phyloP scores from a whole-genome alignment of 2,113 vertebrate species.

The Progne subis region DNA sequence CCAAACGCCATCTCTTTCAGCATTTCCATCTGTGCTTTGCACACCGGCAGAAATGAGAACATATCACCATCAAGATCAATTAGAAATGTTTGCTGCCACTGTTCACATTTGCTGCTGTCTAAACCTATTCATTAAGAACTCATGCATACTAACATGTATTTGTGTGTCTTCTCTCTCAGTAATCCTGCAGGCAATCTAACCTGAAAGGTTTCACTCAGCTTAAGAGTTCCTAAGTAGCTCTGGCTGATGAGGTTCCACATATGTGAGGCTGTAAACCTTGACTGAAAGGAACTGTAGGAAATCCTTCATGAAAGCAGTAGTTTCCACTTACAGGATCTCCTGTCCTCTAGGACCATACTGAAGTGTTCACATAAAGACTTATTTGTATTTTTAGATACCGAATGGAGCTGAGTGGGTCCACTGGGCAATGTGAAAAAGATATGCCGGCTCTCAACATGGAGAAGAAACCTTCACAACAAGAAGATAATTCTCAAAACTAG shows the following conservation, averaged over 20 bases:
- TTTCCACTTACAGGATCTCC: not conserved
- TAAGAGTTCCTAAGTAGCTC: not conserved
- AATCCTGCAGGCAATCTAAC: not conserved
- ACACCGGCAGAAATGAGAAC: not conserved
- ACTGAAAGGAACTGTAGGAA: not conserved
- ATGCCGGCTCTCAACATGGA: not conserved
- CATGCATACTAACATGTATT: not conserved
- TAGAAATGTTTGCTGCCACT: not conserved
- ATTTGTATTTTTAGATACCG: not conserved
- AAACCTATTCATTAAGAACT: not conserved
- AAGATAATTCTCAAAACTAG: not conserved
- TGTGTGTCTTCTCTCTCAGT: not conserved
- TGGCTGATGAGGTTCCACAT: not conserved
- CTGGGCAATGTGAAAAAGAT: not conserved
- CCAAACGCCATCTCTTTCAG: not conserved
- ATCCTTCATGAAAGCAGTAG: not conserved
- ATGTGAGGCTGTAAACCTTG: not conserved
- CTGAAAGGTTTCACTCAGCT: not conserved
- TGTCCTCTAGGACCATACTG: not conserved
- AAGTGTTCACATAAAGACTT: not conserved
- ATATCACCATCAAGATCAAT: not conserved
- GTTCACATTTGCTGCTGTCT: not conserved
- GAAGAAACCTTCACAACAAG: not conserved
- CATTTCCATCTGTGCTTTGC: not conserved
- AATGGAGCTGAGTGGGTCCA: not conserved